Conservation (phyloP, 2,113 vertebrate genomes). For the Etheostoma cragini region DNA sequence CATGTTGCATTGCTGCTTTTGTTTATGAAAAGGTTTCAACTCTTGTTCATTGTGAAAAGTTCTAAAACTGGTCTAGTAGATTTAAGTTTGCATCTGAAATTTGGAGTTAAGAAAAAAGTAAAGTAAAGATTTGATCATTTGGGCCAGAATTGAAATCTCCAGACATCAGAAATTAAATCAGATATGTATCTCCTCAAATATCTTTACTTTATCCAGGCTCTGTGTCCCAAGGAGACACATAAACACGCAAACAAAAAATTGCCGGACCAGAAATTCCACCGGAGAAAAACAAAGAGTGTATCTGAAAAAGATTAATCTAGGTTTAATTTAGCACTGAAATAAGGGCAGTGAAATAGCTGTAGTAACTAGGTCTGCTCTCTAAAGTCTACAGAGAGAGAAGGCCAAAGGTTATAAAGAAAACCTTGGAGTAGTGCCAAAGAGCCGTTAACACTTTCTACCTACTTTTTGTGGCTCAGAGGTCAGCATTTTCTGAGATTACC, state of each 20-base stretch:
- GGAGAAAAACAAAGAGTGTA: background rate
- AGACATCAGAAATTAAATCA: background rate
- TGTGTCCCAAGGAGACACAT: slow-evolving; percentile 1
- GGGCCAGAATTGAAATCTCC: background rate
- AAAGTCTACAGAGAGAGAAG: slow-evolving; percentile 44
- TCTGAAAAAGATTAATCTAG: slow-evolving; percentile 3
- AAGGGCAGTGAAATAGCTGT: slow-evolving; percentile 8
- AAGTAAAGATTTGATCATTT: background rate
- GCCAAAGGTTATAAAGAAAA: slow-evolving; percentile 67
- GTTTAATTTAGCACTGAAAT: slow-evolving; percentile 54
- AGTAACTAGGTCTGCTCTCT: slow-evolving; percentile 51
- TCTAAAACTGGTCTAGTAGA: background rate
- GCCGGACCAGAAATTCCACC: background rate
- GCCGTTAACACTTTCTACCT: slow-evolving; percentile 74
- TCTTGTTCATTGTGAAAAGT: background rate
- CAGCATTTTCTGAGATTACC: slow-evolving; percentile 82
- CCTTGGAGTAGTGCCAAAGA: slow-evolving; percentile 51
- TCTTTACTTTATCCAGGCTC: background rate
- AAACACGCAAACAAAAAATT: background rate
- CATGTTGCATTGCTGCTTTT: background rate
- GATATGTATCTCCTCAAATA: background rate
- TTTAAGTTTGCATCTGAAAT: background rate
- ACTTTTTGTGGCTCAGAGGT: slow-evolving; percentile 75
- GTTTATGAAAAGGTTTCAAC: background rate
- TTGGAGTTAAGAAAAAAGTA: background rate